Base-by-base conservation (phyloP, 2,888 invertebrate genomes). In the Patella caerulea region DNA sequence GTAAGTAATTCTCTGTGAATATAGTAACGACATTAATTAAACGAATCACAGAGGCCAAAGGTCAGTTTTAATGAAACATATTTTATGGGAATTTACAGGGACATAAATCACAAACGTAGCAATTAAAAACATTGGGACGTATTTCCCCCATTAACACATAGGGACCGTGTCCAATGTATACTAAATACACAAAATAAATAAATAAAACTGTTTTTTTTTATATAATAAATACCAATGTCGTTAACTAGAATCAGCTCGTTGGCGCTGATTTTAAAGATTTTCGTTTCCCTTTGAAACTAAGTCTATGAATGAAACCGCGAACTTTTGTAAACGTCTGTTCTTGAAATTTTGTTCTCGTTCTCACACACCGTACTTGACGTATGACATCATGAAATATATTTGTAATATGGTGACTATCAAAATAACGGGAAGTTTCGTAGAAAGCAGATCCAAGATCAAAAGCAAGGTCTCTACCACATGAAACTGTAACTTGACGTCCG, bases 361-460 rank as follows among this genome's bases (percentile, higher is more conserved):
- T 71, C 45, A 80, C 81, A 11, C 78, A 79, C 1, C 81, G 74
- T 56, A 81, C 81, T 55, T 81, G 81, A n/a, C 81, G 59, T n/a
- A 81, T 81, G 59, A 81, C 78, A 56, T 81, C 81, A 73, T 81
- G 81, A 72, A 81, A 81, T 17, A 81, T 70, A 54, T 55, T 78
- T 52, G 74, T 76, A 11, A 81, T 65, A 17, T 79, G 56, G 2
- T 76, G 75, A 14, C 75, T 70, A 24, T 81, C 78, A 15, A 74
- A 74, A 15, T 74, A 75, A 4, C 75, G 74, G 9, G 81, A 81
- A 56, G 79, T 79, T 53, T 81, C 81, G 75, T 81, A 81, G 71
- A 77, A 81, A 9, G 81, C 79, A 2, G 81, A 75, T 17, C 81
- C 79, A 4, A 81, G 71, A 59, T 79, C 76, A 34, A 81, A 81